Evolutionary conservation across 2,113 vertebrate genomes (phyloP).

Genomic region (Ictidomys tridecemlineatus): DNA sequence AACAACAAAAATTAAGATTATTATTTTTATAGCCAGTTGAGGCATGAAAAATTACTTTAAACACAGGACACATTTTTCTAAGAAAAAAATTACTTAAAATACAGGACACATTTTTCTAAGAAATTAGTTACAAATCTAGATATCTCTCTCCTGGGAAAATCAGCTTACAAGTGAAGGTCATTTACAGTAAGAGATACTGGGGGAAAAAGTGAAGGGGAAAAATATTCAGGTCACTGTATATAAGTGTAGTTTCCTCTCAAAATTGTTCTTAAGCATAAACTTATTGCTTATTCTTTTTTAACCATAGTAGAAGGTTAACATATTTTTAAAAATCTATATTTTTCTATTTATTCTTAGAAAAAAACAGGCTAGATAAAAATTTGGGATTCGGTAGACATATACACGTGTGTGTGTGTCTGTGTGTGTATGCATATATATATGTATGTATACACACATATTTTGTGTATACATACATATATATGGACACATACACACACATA

Average conservation of each 20-base stretch:
- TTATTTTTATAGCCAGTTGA: background rate
- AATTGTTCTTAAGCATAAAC: background rate
- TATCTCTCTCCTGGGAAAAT: constrained; percentile 2
- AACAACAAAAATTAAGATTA: constrained; percentile 42
- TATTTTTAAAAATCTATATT: background rate
- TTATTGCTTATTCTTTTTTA: background rate
- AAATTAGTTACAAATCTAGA: constrained; percentile 14
- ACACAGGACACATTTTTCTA: background rate
- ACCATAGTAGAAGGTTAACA: background rate
- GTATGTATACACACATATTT: accelerated
- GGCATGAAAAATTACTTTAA: background rate
- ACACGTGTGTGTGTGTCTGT: too few relatives aligned
- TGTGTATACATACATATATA: background rate
- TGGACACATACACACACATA: background rate
- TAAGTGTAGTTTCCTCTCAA: background rate
- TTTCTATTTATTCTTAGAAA: background rate
- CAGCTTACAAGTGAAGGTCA: background rate
- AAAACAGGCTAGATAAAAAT: background rate
- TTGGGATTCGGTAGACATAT: background rate
- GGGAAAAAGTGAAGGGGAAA: background rate
- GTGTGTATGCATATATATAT: too few relatives aligned
- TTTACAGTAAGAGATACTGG: background rate
- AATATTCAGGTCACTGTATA: background rate
- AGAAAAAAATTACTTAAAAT: constrained; percentile 39
- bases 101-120: background rate